These are phyloP conservation scores for Atractosteus spatula DNA, from an alignment of 2,113 vertebrate genomes.

Conservation along the genomic window DNA sequence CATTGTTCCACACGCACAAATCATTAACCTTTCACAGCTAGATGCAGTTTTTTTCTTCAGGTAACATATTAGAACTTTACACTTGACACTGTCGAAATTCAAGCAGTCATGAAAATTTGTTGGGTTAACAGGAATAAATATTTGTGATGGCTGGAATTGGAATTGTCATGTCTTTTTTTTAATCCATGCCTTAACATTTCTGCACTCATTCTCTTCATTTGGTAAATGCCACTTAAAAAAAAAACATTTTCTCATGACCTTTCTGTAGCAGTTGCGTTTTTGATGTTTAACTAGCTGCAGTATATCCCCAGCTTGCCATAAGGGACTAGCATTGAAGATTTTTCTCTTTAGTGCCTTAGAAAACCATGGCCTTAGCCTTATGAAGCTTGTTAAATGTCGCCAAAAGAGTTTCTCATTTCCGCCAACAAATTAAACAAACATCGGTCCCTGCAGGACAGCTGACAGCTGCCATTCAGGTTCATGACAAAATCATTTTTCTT, in stretches of 20 bases:
- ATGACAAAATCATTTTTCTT: slow-evolving; percentile 4
- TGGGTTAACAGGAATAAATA: too few species aligned
- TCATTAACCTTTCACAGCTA: too few species aligned
- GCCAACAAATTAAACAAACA: slow-evolving; percentile 42
- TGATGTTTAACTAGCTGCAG: slow-evolving; percentile 56
- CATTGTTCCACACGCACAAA: too few species aligned
- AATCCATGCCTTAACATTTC: background rate
- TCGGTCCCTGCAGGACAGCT: slow-evolving; percentile 16
- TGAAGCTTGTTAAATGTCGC: slow-evolving; percentile 52
- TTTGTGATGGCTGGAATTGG: too few species aligned
- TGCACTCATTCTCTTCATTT: slow-evolving; percentile 12
- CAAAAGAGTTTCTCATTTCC: slow-evolving; percentile 49
- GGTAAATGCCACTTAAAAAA: slow-evolving; percentile 56
- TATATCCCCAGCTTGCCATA: slow-evolving; percentile 33
- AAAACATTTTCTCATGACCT: slow-evolving; percentile 48
- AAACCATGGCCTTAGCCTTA: slow-evolving; percentile 39
- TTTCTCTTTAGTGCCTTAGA: slow-evolving; percentile 45
- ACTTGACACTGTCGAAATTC: too few species aligned
- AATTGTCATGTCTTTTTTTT: background rate
- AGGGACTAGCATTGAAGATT: slow-evolving; percentile 39
- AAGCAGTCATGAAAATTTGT: too few species aligned
- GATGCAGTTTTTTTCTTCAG: too few species aligned
- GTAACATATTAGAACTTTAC: too few species aligned
- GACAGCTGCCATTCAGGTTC: slow-evolving; percentile 58
- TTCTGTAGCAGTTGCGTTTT: slow-evolving; percentile 39